Conservation (phyloP, 2,888 invertebrate genomes). For the Idaea biselata region DNA sequence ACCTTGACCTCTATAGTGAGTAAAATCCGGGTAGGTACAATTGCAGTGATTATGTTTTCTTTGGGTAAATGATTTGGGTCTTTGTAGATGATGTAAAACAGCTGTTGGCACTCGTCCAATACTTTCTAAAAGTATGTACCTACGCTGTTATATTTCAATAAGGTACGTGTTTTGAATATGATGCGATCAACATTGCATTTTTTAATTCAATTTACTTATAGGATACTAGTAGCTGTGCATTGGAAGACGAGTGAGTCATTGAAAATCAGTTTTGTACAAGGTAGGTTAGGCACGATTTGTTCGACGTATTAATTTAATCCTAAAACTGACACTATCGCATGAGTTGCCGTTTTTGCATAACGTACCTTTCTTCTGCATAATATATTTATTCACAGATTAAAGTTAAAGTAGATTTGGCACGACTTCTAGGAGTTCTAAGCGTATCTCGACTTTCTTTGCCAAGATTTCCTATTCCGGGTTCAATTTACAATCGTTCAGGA, state of each 20-base stretch:
- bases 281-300: background rate
- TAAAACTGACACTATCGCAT: conserved; percentile 14
- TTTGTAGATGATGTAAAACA: conserved; percentile 48
- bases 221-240: no score
- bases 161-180: conserved; percentile 26
- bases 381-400: conserved; percentile 4
- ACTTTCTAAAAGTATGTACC: conserved; percentile 63
- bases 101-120: conserved; percentile 65
- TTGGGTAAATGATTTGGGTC: conserved; percentile 23
- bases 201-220: background rate
- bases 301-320: background rate
- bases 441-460: conserved; percentile 13
- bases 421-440: conserved; percentile 14
- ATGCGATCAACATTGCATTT: conserved; percentile 24
- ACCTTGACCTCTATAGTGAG: conserved; percentile 59
- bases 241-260: no score
- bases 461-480: conserved; percentile 25
- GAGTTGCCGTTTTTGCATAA: conserved; percentile 1
- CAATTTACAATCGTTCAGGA: conserved; percentile 7
- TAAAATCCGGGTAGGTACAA: conserved; percentile 49
- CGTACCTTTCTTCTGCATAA: conserved; percentile 13
- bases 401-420: conserved; percentile 19
- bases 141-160: conserved; percentile 64
- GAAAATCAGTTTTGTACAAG: no score
- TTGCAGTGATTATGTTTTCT: background rate